Evolutionary conservation across 1,140 invertebrate genomes (phyloP), one percentile per base, ranked within the genome.

Genomic region (Metopolophium dirhodum): DNA sequence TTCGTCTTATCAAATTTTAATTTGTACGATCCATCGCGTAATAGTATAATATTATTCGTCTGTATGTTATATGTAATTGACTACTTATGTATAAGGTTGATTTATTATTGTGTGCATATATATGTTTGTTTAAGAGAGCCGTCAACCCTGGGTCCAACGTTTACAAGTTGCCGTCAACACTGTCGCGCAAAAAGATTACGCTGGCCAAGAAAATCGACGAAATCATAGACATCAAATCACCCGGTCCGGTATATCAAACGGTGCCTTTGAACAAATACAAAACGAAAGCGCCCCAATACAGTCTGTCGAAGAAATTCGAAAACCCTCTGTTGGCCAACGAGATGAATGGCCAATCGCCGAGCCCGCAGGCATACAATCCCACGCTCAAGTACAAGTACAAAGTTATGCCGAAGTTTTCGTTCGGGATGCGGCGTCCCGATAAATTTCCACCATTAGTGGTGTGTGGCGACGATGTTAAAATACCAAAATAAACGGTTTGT

Each of bases 131-230:
- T 26, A 45, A 83, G 90, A 92, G 23, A 54, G 41, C 2, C 23
- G 82, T 18, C 1, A 6, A 85, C 1, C 91, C 91, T n/a, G 91
- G 68, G 6, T 51, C 91, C 1, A 85, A 92, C 14, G 47, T 26
- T 49, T 92, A 92, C 35, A 92, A 37, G 77, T 41, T 92, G 47
- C 77, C 77, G 82, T 92, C 91, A 6, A 92, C 91, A 14, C 30
- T 92, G 35, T 51, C 91, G 1, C 22, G 35, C 0, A 92, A 85
- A 51, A 23, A 1, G 0, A 14, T 54, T 47, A 49, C 77, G 1
- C 47, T 92, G 8, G 45, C 91, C 8, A 92, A 92, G 35, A 92
- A 51, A 83, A 51, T 85, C 35, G 91, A 85, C 20, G 30, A 51
- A 4, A 1, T 30, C 2, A 18, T 41, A 20, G 91, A 49, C 23